Conservation (phyloP, 2,797 vertebrate genomes). For the Enteromius treurensis region DNA sequence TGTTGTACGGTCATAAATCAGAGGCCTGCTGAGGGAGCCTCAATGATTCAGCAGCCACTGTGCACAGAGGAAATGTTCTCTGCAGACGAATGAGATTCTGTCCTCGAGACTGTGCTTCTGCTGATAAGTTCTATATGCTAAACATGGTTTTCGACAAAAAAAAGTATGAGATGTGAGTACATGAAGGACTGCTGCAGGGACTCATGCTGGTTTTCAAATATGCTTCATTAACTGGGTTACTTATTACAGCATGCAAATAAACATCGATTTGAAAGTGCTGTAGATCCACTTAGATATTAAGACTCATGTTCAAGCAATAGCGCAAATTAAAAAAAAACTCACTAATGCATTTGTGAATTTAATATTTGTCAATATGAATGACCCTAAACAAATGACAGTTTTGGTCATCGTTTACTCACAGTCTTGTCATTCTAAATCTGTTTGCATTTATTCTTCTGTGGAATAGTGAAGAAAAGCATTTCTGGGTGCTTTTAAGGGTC, state of each 20-base stretch:
- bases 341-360: not conserved
- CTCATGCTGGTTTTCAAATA: not conserved
- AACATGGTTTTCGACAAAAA: not conserved
- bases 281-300: not conserved
- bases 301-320: not conserved
- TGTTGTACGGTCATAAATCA: slow-evolving; percentile 69
- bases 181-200: not conserved
- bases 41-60: slow-evolving; percentile 53
- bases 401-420: not conserved
- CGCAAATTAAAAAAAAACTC: not conserved
- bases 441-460: not conserved
- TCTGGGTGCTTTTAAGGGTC: not conserved
- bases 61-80: slow-evolving; percentile 50
- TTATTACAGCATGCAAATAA: not conserved
- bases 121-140: not conserved
- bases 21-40: slow-evolving; percentile 52
- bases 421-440: not conserved
- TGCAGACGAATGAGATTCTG: slow-evolving; percentile 35
- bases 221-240: not conserved
- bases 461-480: not conserved
- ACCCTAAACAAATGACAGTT: not conserved
- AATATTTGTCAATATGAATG: not conserved
- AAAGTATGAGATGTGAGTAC: not conserved
- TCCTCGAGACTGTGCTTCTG: slow-evolving; percentile 15
- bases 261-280: not conserved